Base-by-base conservation (phyloP, 2,797 vertebrate genomes). In the Gorsachius magnificus region DNA sequence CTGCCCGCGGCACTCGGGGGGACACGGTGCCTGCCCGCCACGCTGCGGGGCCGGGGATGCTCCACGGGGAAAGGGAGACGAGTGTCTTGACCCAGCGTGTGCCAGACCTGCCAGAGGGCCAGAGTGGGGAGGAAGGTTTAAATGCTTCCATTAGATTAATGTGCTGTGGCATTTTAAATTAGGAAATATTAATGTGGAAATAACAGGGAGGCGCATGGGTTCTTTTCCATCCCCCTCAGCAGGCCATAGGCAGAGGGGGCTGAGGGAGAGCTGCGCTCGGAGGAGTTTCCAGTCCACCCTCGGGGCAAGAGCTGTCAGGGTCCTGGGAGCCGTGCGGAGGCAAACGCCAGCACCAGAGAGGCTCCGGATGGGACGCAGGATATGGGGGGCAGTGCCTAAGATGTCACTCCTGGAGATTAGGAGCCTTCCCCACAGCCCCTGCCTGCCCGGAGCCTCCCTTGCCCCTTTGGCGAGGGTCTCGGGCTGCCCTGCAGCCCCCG, bases 111-210 rank as follows among this genome's bases (percentile, higher is more conserved):
- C 91, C 25, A 68, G 38, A 71, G 45, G 65, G 41, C 41, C 9
- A 1, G 19, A 68, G 71, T 64, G 63, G 60, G 60, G 71, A 83
- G 58, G 48, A 33, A 60, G 56, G 54, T 66, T 89, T 85, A 86
- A 93, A 38, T 29, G 45, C 24, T 70, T 68, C 81, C 65, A 31
- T 91, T 93, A 90, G 82, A 94, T 93, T 75, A 93, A 94, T 85
- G 87, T 65, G 58, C 81, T 82, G 66, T 86, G 64, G 24, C 89
- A 66, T 77, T 94, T 95, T 69, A 87, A 84, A 92, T 74, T 38
- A 77, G 89, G 72, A 89, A 76, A 90, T 82, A 80, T 80, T 76
- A 92, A 94, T 63, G 74, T 78, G 76, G 69, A 69, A 92, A 87
- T 65, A 77, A 87, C 50, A 75, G 79, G 90, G 85, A 54, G 16